Evolutionary conservation across 35 echinoderm and acorn worm species (phyloP).

Genomic region (Lytechinus variegatus): DNA sequence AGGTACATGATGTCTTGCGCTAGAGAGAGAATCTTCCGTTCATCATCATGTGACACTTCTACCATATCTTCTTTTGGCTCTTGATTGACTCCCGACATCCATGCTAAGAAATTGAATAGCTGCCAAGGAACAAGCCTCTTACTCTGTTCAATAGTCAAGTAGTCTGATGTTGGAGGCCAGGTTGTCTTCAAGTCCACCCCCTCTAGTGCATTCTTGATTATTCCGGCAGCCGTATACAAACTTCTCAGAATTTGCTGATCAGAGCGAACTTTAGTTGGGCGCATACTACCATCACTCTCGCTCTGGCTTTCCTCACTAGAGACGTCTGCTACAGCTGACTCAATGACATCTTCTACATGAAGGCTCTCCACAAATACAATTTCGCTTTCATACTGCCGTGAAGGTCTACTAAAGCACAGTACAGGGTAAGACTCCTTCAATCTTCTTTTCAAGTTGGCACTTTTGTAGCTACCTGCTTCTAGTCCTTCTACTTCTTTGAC

Average conservation of each 20-base stretch:
- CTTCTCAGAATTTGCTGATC: background rate
- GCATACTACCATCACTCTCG: background rate
- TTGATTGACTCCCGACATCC: slow-evolving; percentile 29
- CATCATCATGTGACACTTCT: slow-evolving; percentile 4
- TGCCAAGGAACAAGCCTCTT: slow-evolving; percentile 53
- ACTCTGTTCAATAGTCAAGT: slow-evolving; percentile 40
- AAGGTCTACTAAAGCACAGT: slow-evolving; percentile 19
- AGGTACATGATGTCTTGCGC: slow-evolving; percentile 72
- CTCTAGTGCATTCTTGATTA: no score
- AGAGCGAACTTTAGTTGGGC: background rate
- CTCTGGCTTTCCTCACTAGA: background rate
- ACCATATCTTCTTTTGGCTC: slow-evolving; percentile 46
- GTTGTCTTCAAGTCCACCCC: background rate
- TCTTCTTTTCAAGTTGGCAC: slow-evolving; percentile 34
- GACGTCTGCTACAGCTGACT: background rate
- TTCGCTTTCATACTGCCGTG: slow-evolving; percentile 37
- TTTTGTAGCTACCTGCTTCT: slow-evolving; percentile 50
- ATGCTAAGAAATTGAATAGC: slow-evolving; percentile 72
- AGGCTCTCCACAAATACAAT: slow-evolving; percentile 35
- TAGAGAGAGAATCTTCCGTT: slow-evolving; percentile 51
- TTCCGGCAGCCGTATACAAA: no score
- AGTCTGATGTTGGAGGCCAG: slow-evolving; percentile 69
- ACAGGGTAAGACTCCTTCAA: background rate
- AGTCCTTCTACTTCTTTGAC: slow-evolving; percentile 54
- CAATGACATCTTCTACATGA: background rate